Evolutionary conservation across 1,140 invertebrate species (phyloP), one percentile per base, ranked within the genome.

Genomic region (Drosophila murphyi): DNA sequence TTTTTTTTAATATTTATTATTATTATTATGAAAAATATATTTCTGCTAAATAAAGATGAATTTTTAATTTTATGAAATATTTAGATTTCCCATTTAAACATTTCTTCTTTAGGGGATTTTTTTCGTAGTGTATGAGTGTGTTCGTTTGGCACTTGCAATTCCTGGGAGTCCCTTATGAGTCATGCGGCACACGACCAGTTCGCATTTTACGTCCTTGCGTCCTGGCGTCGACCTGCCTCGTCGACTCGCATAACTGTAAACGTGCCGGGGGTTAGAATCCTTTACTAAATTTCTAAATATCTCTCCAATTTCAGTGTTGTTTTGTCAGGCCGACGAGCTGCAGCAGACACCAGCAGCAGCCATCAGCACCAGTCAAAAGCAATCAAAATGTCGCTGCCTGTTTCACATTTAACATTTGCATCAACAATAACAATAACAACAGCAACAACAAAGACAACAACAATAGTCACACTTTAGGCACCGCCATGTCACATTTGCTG

Each of bases 401-500:
- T 45, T 45, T 62, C 37, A 48, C 64, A 41, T 57, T 43, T 57
- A 78, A 64, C 47, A 69, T 34, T 65, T 78, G 60, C 68, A 72
- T 4, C 29, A 34, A 41, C 65, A 75, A 41, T 52, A 69, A 6
- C 48, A 34, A 31, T 47, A 65, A 57, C 34, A 63, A 43, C 48
- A 52, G 28, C 28, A 68, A 39, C 48, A 43, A 61, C 41, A 72
- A 56, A 8, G 39, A 32, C 67, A 82, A 35, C 34, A 47, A 65
- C 48, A 56, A 64, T 45, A 70, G 65, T 8, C 31, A 48, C 43
- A 55, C 10, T 39, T 50, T 29, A 34, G 37, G 37, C 31, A 34
- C 54, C 43, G 51, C 29, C 29, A 92, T 92, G 90, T 90, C 90
- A 52, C 85, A 92, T 56, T 82, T 92, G 79, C 78, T 92, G 39